These are phyloP conservation scores for Brachionus rubens DNA, from an alignment of 1,140 invertebrate species.

Conservation along the genomic window DNA sequence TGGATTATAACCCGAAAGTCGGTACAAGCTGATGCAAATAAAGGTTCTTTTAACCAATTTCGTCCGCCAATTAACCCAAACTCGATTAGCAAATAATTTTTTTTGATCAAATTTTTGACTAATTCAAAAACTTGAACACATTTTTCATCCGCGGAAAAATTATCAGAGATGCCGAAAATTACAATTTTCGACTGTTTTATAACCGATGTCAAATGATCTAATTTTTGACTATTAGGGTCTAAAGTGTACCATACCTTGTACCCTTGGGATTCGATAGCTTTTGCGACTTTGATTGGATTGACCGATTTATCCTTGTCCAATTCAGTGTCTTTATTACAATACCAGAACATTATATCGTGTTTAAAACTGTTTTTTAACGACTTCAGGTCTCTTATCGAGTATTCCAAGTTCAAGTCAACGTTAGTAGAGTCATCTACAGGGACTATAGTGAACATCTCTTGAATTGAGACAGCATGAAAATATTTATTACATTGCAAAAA, in stretches of 20 bases:
- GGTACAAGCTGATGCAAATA: neutral
- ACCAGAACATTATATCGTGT: constrained; percentile 53
- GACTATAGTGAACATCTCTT: constrained; percentile 55
- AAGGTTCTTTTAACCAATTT: constrained; percentile 14
- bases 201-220: neutral
- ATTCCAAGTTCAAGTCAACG: constrained; percentile 56
- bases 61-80: neutral
- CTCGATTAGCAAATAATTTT: constrained; percentile 9
- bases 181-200: constrained; percentile 9
- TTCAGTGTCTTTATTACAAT: constrained; percentile 47
- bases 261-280: constrained; percentile 49
- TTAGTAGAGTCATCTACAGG: constrained; percentile 51
- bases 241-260: constrained; percentile 15
- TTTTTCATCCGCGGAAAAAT: neutral
- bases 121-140: constrained; percentile 26
- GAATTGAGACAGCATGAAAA: no score
- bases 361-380: constrained; percentile 51
- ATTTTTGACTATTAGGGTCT: neutral
- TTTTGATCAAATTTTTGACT: neutral
- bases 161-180: neutral
- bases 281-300: constrained; percentile 49
- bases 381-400: constrained; percentile 53
- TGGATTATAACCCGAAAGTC: constrained; percentile 56
- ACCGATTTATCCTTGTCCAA: neutral
- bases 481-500: constrained; percentile 58